A percentile compares a stretch with the other conserved stretches of the same genome.
Evolutionary conservation across 2,888 invertebrate species (phyloP).

Genomic region (Physocephala rufipes): DNA sequence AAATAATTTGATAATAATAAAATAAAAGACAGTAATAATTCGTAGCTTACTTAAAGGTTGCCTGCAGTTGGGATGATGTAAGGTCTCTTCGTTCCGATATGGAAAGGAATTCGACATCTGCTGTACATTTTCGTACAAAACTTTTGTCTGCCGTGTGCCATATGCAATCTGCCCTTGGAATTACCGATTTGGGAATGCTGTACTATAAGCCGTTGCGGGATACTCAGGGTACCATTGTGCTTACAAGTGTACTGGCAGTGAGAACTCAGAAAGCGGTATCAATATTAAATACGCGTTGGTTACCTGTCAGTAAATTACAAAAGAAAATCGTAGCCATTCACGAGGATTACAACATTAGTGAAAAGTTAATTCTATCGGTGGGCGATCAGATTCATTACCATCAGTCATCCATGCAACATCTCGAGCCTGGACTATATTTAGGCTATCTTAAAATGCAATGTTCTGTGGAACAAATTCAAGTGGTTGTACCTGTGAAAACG

Average conservation of each 20-base stretch:
- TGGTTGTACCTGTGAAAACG: slow-evolving; percentile 90
- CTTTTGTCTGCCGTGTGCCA: slow-evolving; percentile 91
- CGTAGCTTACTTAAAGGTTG: slow-evolving; percentile 70
- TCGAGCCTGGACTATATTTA: slow-evolving; percentile 90
- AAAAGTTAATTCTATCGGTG: slow-evolving; percentile 86
- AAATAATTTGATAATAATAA: too few relatives aligned
- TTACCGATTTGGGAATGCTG: slow-evolving; percentile 93
- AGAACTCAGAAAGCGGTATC: slow-evolving; percentile 81
- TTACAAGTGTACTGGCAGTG: slow-evolving; percentile 82
- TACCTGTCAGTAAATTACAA: slow-evolving; percentile 84
- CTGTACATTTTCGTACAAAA: slow-evolving; percentile 91
- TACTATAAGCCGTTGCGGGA: slow-evolving; percentile 92
- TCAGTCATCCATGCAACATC: slow-evolving; percentile 78
- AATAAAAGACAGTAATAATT: background rate
- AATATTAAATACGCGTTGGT: slow-evolving; percentile 91
- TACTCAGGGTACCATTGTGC: slow-evolving; percentile 87
- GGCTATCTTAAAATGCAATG: slow-evolving; percentile 97
- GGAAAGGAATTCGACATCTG: slow-evolving; percentile 92
- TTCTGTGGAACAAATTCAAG: slow-evolving; percentile 92
- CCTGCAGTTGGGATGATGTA: slow-evolving; percentile 97
- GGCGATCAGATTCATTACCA: slow-evolving; percentile 78
- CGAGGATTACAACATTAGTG: slow-evolving; percentile 80
- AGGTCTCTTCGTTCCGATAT: slow-evolving; percentile 91
- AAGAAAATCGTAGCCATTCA: slow-evolving; percentile 80
- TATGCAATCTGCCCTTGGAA: slow-evolving; percentile 90